A percentile compares a stretch with the other conserved stretches of the same genome.
Conservation (phyloP, 2,888 invertebrate species). For the Euzetes globulus region DNA sequence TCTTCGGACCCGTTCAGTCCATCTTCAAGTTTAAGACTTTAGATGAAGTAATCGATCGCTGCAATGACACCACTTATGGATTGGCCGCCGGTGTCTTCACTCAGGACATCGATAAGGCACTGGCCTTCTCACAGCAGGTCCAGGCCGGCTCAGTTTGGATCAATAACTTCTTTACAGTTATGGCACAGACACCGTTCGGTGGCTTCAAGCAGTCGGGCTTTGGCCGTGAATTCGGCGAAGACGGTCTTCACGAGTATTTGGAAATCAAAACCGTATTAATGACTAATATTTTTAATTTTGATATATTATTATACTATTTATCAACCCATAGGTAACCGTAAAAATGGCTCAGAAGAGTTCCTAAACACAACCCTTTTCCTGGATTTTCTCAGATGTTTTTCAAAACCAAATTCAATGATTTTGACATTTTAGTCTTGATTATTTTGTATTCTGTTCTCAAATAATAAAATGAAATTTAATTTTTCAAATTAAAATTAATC, state of each 20-base stretch:
- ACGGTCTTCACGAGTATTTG: conserved; percentile 82
- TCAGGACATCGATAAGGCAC: conserved; percentile 65
- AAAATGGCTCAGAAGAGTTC: too few species aligned
- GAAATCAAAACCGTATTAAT: conserved; percentile 80
- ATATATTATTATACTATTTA: too few species aligned
- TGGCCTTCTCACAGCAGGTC: conserved; percentile 64
- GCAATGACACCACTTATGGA: conserved; percentile 71
- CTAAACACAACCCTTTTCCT: too few species aligned
- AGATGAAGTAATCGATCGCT: conserved; percentile 68
- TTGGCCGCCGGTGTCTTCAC: conserved; percentile 75
- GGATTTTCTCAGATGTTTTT: too few species aligned
- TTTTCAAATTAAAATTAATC: too few species aligned
- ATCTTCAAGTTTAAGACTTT: conserved; percentile 71
- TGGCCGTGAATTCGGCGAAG: conserved; percentile 63
- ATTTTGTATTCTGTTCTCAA: too few species aligned
- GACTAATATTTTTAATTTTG: too few species aligned
- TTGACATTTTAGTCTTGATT: too few species aligned
- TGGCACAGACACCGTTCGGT: conserved; percentile 44
- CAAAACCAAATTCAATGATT: too few species aligned
- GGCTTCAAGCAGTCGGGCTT: conserved; percentile 44
- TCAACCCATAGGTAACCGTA: too few species aligned
- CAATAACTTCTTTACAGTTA: conserved; percentile 42
- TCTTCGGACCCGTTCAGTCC: conserved; percentile 82
- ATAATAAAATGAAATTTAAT: too few species aligned
- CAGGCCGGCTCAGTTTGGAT: conserved; percentile 73